Base-by-base conservation (phyloP, 2,888 invertebrate species). In the Archaeoteleia sp. region DNA sequence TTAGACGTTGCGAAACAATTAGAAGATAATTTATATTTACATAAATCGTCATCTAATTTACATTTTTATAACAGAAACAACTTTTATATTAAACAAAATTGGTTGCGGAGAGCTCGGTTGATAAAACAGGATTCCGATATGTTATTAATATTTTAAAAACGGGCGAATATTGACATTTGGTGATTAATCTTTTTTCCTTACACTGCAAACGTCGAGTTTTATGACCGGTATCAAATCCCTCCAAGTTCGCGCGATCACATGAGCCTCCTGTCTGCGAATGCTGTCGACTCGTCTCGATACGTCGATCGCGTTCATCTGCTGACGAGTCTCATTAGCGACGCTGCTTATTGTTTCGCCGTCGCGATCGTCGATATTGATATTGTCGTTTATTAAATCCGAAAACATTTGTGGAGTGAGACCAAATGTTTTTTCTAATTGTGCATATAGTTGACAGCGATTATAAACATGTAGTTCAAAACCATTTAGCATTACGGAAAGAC, bases 391-490 rank as follows among this genome's bases (percentile, higher is more conserved):
- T 76, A 90, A 86, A 42, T 86, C 91, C 23, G 90, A 90, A 77
- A 95, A 91, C 78, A 96, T 91, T 58, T 91, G 90, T 0, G 94
- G 89, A 48, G 93, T 93, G 15, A 97, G 87, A 35, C 94, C 96
- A 86, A 98, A 97, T 7, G 92, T 88, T 85, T 93, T 93, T 85
- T 97, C 97, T 57, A 98, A 88, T 82, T 91, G 90, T 74, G 93
- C 91, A 86, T 97, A 98, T 9, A 96, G 86, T 71, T 93, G 90
- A 55, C 95, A 95, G 71, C 97, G 90, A 87, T 98, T 98, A 86
- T 97, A 98, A 40, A 96, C 91, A 86, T 98, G 98, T 67, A 97
- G 86, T 86, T 98, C 98, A 80, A 96, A 94, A 1, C 97, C 97
- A 86, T 97, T 97, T 61, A 98, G 85, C 89, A 95, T 92, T 42